phyloP scores from a whole-genome alignment of 30 jellyfish, hydroid and myxozoan genomes.

The Clytia hemisphaerica region DNA sequence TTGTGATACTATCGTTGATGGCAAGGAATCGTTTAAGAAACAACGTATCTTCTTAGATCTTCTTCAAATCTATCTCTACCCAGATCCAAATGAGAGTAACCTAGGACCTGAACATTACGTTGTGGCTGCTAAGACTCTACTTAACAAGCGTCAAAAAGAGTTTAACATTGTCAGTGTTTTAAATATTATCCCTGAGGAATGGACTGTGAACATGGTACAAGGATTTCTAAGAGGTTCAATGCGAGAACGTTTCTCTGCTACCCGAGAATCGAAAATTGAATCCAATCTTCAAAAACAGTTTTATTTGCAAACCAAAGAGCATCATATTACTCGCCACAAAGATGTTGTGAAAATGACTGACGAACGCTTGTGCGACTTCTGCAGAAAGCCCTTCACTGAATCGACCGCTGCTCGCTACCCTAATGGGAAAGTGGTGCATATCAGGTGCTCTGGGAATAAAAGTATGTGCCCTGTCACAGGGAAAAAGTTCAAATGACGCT shows the following conservation, averaged over 20 bases:
- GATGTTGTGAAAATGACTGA: constrained; percentile 69
- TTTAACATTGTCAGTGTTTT: constrained; percentile 64
- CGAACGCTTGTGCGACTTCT: constrained; percentile 72
- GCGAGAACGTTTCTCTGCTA: constrained; percentile 44
- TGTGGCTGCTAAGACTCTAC: constrained; percentile 57
- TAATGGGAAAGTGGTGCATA: constrained; percentile 62
- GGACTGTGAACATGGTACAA: constrained; percentile 75
- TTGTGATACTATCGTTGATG: constrained; percentile 48
- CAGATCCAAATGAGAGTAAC: constrained; percentile 10
- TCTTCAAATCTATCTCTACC: constrained; percentile 43
- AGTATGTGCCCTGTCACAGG: constrained; percentile 83
- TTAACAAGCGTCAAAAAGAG: constrained; percentile 57
- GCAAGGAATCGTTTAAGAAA: constrained; percentile 37
- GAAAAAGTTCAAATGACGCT: not conserved
- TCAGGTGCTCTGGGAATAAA: constrained; percentile 61
- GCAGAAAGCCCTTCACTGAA: constrained; percentile 70
- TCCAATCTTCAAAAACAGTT: constrained; percentile 47
- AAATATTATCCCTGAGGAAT: constrained; percentile 68
- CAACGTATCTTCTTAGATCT: constrained; percentile 43
- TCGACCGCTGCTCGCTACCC: constrained; percentile 78
- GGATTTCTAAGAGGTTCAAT: constrained; percentile 67
- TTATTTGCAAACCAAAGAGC: constrained; percentile 34
- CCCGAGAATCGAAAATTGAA: constrained; percentile 41
- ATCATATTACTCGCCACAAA: constrained; percentile 42
- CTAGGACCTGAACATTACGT: constrained; percentile 24